Percentiles rank a stretch among this genome's conserved stretches.
Conservation (phyloP, 2,888 invertebrate genomes). For the Campopleginae sp. region DNA sequence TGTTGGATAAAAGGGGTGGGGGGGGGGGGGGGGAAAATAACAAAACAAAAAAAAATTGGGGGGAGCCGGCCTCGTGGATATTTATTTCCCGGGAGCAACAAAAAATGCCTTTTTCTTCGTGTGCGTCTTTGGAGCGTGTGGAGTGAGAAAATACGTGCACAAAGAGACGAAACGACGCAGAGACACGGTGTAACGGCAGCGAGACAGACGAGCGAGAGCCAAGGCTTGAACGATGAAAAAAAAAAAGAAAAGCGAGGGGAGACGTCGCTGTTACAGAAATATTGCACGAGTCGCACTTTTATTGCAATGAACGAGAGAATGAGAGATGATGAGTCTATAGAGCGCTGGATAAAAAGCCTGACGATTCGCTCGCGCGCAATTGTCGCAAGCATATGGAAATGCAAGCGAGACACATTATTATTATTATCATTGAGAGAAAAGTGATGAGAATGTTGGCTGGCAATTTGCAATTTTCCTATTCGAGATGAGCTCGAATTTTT, state of each 20-base stretch:
- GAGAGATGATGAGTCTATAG: not conserved
- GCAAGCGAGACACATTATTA: constrained; percentile 18
- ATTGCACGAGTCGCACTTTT: constrained; percentile 65
- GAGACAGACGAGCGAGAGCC: constrained; percentile 13
- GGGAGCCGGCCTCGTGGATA: constrained; percentile 48
- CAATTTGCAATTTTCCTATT: constrained; percentile 9
- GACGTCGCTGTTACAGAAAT: constrained; percentile 64
- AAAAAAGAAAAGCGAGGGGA: constrained; percentile 36
- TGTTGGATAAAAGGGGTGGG: not conserved
- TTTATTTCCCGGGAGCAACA: constrained; percentile 61
- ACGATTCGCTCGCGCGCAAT: constrained; percentile 11
- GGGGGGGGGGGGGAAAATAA: no score
- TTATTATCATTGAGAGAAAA: constrained; percentile 18
- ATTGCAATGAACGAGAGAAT: constrained; percentile 50
- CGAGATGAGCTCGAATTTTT: not conserved
- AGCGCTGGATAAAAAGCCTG: constrained; percentile 54
- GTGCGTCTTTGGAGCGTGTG: not conserved
- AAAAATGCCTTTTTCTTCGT: constrained; percentile 32
- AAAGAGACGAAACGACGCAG: constrained; percentile 54
- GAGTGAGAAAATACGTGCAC: constrained; percentile 67
- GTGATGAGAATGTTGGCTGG: not conserved
- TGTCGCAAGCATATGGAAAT: constrained; percentile 48
- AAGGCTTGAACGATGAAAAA: constrained; percentile 64
- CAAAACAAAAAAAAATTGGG: no score
- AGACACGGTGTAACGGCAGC: constrained; percentile 54